phyloP scores from a whole-genome alignment of 2,797 vertebrate species.

The Falco novaeseelandiae region DNA sequence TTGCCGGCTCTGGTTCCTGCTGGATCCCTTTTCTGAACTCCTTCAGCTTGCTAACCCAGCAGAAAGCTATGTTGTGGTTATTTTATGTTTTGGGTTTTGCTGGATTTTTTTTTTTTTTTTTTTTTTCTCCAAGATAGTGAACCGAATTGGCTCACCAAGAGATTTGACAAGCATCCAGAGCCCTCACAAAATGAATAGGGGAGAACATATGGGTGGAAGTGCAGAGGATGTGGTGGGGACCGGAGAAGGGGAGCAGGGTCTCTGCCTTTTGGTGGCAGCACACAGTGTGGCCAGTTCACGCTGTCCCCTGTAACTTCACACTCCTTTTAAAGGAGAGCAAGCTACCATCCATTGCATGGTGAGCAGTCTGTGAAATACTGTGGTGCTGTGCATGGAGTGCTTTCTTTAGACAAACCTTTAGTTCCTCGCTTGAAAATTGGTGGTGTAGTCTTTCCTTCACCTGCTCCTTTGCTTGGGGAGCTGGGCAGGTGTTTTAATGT shows the following conservation, averaged over 20 bases:
- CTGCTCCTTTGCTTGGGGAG: neutral
- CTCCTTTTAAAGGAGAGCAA: neutral
- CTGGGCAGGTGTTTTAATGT: neutral
- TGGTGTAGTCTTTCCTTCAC: neutral
- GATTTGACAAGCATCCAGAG: conserved; percentile 43
- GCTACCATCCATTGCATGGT: neutral
- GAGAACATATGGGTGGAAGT: conserved; percentile 43
- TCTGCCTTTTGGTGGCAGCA: neutral
- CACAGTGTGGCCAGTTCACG: neutral
- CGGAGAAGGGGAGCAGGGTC: neutral
- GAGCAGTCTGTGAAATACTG: neutral
- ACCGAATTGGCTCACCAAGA: neutral
- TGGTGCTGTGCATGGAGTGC: neutral
- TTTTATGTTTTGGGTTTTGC: conserved; percentile 41
- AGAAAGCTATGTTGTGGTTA: neutral
- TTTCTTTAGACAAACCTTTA: neutral
- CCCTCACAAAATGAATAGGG: conserved; percentile 38
- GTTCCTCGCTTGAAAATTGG: neutral
- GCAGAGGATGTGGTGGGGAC: conserved; percentile 56
- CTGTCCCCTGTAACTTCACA: neutral
- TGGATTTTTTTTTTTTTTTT: conserved; percentile 19
- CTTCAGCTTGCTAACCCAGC: neutral
- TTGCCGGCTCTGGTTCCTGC: conserved; percentile 16
- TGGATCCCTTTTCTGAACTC: conserved; percentile 21
- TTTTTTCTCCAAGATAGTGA: conserved; percentile 44